Evolutionary conservation across 2,113 vertebrate genomes (phyloP).

Genomic region (Eubucco bourcierii): DNA sequence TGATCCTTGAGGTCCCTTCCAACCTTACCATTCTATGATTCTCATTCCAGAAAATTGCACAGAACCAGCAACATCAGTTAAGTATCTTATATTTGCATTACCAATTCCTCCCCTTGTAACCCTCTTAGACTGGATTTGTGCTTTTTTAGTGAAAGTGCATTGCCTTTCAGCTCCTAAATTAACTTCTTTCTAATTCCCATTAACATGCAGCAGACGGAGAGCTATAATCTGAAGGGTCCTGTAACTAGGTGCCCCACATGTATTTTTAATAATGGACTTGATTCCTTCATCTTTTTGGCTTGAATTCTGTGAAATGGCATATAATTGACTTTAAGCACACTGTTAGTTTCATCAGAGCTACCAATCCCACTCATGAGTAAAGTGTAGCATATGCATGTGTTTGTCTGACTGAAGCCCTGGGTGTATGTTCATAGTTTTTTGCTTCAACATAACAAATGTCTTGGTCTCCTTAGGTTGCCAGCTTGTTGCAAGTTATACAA

Average conservation of each 20-base stretch:
- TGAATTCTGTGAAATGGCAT: neutral
- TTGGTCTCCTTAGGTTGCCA: neutral
- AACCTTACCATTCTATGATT: no score
- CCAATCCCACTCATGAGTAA: neutral
- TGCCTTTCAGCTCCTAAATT: constrained; percentile 47
- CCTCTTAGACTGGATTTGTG: constrained; percentile 24
- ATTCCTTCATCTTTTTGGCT: neutral
- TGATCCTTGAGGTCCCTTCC: no score
- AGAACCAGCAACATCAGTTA: neutral
- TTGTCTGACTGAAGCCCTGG: neutral
- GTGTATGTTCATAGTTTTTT: neutral
- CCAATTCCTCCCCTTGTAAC: neutral
- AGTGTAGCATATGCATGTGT: neutral
- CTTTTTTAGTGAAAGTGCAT: constrained; percentile 63
- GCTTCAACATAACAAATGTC: neutral
- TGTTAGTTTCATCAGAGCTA: neutral
- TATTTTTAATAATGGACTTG: neutral
- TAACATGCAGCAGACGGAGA: constrained; percentile 45
- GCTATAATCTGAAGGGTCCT: constrained; percentile 10
- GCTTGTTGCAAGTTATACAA: no score
- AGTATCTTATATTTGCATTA: constrained; percentile 46
- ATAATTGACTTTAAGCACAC: neutral
- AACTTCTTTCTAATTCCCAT: constrained; percentile 47
- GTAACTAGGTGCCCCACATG: neutral
- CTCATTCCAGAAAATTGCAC: constrained; percentile 4